Base-by-base conservation (phyloP, 2,888 invertebrate species). In the Timema cristinae region DNA sequence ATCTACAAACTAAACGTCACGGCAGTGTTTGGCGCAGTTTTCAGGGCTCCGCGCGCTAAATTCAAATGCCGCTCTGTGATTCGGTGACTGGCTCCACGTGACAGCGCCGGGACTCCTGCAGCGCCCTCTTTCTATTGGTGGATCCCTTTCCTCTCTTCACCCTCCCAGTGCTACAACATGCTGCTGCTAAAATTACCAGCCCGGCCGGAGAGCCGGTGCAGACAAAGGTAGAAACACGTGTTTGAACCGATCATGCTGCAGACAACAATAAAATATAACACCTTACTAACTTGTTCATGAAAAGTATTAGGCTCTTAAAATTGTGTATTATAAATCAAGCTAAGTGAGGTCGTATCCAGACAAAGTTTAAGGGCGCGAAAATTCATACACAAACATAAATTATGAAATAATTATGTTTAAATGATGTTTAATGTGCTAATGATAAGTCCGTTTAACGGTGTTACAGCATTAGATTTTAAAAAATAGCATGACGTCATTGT, bases 141-240 rank as follows among this genome's bases (percentile, higher is more conserved):
- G 68, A 50, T 50, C 63, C 52, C 13, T 54, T 69, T 69, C 61
- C 63, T 52, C 72, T 63, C 72, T 59, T 56, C 47, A 49, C 72
- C 16, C 54, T 15, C 50, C 67, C 13, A 7, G 50, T 51, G 49
- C 56, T 32, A 50, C 56, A 67, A 66, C 66, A 69, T 66, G 73
- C 54, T 71, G 71, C 56, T 68, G 69, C 71, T 71, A 71, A 71
- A 73, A 69, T 73, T 71, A 71, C 61, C 68, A 48, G 68, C 54
- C 63, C 68, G 71, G 61, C 15, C 66, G 73, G 47, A 61, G 59
- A 49, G 69, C 56, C 52, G 59, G 50, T 16, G 51, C 63, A 71
- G 71, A 71, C 70, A 70, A 73, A 73, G 71, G 69, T 68, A 73
- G 69, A 71, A 73, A 71, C 73, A 73, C 71, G 71, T 73, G 73